phyloP scores from a whole-genome alignment of 2,888 invertebrate species.

The Pardosa pseudoannulata region DNA sequence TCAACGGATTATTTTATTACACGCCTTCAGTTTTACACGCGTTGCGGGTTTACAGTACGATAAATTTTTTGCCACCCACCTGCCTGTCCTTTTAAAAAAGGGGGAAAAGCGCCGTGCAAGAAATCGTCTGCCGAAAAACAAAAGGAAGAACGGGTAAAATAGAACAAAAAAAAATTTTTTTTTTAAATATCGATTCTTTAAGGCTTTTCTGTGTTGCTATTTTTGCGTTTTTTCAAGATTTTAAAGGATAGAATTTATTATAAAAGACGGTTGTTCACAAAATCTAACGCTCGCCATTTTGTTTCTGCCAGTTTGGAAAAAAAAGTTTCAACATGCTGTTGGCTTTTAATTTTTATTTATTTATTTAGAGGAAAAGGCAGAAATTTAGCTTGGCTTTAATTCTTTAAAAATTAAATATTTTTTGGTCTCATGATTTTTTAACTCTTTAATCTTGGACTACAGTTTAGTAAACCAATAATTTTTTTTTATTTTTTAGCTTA shows the following conservation, averaged over 20 bases:
- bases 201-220: background rate
- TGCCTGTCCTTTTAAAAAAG: background rate
- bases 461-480: too few relatives aligned
- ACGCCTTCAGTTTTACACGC: slow-evolving; percentile 12
- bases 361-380: too few relatives aligned
- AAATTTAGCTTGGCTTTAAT: too few relatives aligned
- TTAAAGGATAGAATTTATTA: background rate
- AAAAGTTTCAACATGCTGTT: too few relatives aligned
- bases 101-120: background rate
- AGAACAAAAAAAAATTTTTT: background rate
- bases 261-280: background rate
- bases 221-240: background rate
- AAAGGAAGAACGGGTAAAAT: background rate
- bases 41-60: slow-evolving; percentile 3
- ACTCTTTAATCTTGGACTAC: too few relatives aligned
- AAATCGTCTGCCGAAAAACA: background rate
- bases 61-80: background rate
- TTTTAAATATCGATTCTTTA: too few relatives aligned
- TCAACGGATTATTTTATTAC: slow-evolving; percentile 17
- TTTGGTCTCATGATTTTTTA: too few relatives aligned
- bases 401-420: too few relatives aligned
- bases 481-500: too few relatives aligned
- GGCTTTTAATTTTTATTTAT: too few relatives aligned
- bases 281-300: background rate
- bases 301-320: too few relatives aligned